Percentiles rank a stretch among this genome's conserved stretches.
phyloP scores from a whole-genome alignment of 2,888 invertebrate genomes.

The Lamellibrachia satsuma region DNA sequence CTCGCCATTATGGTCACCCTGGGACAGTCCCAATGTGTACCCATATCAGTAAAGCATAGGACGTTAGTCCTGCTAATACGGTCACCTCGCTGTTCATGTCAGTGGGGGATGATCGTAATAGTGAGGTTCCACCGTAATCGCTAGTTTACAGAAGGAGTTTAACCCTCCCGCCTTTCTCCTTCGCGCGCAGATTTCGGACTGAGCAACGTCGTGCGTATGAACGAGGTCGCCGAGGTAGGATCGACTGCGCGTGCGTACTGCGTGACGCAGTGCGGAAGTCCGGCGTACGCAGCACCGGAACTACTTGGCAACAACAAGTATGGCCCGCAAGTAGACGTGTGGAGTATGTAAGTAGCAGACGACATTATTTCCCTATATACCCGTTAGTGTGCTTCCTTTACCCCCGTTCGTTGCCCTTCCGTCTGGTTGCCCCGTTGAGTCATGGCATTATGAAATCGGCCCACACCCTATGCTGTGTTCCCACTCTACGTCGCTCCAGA shows the following conservation, averaged over 20 bases:
- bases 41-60: too few relatives aligned
- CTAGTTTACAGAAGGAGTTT: not conserved
- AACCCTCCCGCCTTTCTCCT: not conserved
- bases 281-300: conserved; percentile 65
- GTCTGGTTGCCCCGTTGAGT: not conserved
- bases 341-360: conserved; percentile 63
- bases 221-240: conserved; percentile 47
- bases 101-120: too few relatives aligned
- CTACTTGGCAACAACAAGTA: conserved; percentile 62
- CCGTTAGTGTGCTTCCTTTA: not conserved
- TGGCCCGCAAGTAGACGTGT: conserved; percentile 62
- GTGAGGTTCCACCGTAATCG: too few relatives aligned
- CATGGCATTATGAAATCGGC: too few relatives aligned
- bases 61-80: too few relatives aligned
- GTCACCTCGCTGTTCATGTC: too few relatives aligned
- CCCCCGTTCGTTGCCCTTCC: not conserved
- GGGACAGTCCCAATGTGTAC: too few relatives aligned
- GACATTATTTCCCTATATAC: not conserved
- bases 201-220: conserved; percentile 58
- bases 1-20: too few relatives aligned
- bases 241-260: conserved; percentile 53
- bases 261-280: conserved; percentile 65
- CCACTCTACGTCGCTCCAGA: too few relatives aligned
- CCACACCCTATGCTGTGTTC: too few relatives aligned
- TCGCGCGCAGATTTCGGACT: conserved; percentile 60